Evolutionary conservation across 1,140 invertebrate genomes (phyloP).

Genomic region (Papilio xuthus): DNA sequence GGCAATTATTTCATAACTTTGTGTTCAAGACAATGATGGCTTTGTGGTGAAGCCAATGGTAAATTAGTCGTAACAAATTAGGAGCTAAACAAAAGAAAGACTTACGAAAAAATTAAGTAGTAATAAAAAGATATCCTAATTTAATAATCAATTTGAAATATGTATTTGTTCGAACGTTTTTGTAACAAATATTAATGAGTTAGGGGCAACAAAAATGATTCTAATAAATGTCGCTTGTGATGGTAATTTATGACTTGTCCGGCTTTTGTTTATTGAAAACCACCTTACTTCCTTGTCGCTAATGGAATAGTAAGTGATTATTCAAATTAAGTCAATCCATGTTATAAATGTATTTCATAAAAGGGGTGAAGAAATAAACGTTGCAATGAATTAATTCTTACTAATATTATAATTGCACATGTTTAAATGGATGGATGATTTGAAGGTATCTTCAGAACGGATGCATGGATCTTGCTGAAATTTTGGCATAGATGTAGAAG

Average conservation of each 20-base stretch:
- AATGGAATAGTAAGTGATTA: not conserved
- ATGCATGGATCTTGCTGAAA: too few relatives aligned
- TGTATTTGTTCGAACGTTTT: not conserved
- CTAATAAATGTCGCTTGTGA: conserved; percentile 1
- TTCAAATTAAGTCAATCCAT: not conserved
- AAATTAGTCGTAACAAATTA: not conserved
- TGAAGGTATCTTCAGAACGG: too few relatives aligned
- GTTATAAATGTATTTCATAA: not conserved
- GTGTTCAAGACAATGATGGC: not conserved
- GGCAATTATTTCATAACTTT: too few relatives aligned
- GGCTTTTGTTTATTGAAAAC: conserved; percentile 22
- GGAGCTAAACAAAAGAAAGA: too few relatives aligned
- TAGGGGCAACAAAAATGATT: conserved; percentile 7
- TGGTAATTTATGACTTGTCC: conserved; percentile 10
- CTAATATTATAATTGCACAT: too few relatives aligned
- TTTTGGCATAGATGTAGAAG: too few relatives aligned
- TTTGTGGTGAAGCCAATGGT: not conserved
- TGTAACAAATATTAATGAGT: conserved; percentile 12
- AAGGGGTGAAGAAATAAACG: too few relatives aligned
- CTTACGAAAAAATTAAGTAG: too few relatives aligned
- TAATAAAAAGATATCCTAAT: too few relatives aligned
- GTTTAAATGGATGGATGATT: too few relatives aligned
- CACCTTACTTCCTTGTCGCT: not conserved
- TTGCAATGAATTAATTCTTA: not conserved
- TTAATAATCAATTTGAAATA: not conserved